phyloP scores from a whole-genome alignment of 2,113 vertebrate species.

The Neopipo cinnamomea region DNA sequence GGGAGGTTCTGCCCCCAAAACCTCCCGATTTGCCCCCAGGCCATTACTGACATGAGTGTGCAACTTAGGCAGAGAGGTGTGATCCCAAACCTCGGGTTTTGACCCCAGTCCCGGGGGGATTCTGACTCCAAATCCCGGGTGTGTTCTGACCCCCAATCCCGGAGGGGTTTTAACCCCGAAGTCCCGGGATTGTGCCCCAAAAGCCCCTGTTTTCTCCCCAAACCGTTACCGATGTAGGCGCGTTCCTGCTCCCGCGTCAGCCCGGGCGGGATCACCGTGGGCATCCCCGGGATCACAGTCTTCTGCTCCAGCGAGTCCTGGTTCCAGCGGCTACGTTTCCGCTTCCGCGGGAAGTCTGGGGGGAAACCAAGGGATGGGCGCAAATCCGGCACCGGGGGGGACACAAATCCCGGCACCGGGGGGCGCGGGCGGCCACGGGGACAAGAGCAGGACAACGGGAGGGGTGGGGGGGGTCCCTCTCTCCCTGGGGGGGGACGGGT shows the following conservation, averaged over 20 bases:
- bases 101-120: neutral
- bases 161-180: neutral
- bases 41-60: no score
- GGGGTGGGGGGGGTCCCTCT: no score
- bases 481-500: no score
- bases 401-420: neutral
- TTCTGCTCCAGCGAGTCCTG: constrained; percentile 12
- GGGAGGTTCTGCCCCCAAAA: neutral
- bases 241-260: constrained; percentile 20
- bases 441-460: neutral
- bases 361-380: neutral
- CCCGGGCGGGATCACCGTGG: constrained; percentile 33
- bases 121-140: neutral
- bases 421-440: no score
- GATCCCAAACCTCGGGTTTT: neutral
- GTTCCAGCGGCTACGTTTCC: constrained; percentile 18
- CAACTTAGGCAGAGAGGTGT: neutral
- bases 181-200: rapidly evolving
- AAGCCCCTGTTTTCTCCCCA: rapidly evolving
- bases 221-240: constrained; percentile 9
- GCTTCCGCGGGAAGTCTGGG: neutral
- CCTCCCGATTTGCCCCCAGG: no score
- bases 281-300: neutral
- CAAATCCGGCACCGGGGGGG: neutral
- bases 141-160: neutral